Conservation (phyloP, 2,888 invertebrate genomes). For the Watsonalla cultraria region DNA sequence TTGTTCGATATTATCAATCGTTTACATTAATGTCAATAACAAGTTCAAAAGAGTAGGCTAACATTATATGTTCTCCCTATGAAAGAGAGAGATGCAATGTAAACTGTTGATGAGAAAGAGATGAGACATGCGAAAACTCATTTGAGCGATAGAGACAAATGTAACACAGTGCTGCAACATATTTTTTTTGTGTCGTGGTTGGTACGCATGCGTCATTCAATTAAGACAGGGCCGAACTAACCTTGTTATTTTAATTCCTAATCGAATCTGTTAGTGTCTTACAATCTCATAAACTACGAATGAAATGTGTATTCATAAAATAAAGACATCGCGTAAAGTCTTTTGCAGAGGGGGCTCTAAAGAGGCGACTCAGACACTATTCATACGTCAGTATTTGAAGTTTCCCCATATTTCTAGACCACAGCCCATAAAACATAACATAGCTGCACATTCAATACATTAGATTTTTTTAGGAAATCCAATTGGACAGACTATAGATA, state of each 20-base stretch:
- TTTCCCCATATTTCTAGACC: too few species aligned
- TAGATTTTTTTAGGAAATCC: too few species aligned
- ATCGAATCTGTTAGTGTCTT: not conserved
- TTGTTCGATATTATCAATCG: conserved; percentile 20
- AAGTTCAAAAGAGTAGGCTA: conserved; percentile 39
- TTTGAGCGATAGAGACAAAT: conserved; percentile 41
- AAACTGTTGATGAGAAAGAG: conserved; percentile 50
- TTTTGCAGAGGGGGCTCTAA: too few species aligned
- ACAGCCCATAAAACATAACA: too few species aligned
- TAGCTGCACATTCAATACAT: too few species aligned
- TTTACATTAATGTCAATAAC: conserved; percentile 49
- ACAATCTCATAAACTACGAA: too few species aligned
- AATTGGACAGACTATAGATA: too few species aligned
- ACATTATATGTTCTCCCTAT: conserved; percentile 6
- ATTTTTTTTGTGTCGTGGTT: conserved; percentile 49
- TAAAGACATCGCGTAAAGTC: too few species aligned
- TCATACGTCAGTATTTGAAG: too few species aligned
- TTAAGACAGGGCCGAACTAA: conserved; percentile 44
- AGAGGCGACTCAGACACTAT: too few species aligned
- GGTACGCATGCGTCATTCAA: conserved; percentile 73
- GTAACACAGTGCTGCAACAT: conserved; percentile 50
- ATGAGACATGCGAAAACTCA: conserved; percentile 7
- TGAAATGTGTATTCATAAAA: not conserved
- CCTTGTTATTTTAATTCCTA: not conserved
- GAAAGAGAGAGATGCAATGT: conserved; percentile 32